phyloP scores from a whole-genome alignment of 2,888 invertebrate species.

The Bembecia ichneumoniformis region DNA sequence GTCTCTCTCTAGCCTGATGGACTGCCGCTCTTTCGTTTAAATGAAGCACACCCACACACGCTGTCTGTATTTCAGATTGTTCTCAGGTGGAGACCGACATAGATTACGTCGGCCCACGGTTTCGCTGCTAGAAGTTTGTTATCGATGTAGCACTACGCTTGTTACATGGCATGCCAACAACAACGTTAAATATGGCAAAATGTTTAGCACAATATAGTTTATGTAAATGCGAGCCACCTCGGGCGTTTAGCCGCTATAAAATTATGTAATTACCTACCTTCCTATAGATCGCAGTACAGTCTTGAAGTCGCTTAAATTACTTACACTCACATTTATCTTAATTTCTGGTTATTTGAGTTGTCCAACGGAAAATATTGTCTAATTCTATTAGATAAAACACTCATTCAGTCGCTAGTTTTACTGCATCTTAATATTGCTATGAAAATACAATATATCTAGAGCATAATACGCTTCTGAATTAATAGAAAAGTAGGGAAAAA shows the following conservation, averaged over 20 bases:
- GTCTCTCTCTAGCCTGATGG: constrained; percentile 56
- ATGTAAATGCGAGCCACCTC: neutral
- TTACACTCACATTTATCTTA: neutral
- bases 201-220: constrained; percentile 1
- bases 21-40: constrained; percentile 69
- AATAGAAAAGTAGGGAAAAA: too few species aligned
- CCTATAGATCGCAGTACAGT: neutral
- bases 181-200: constrained; percentile 8
- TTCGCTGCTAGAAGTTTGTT: constrained; percentile 28
- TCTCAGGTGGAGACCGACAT: constrained; percentile 57
- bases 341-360: neutral
- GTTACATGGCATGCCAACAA: neutral
- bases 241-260: neutral
- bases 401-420: too few species aligned
- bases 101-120: constrained; percentile 63
- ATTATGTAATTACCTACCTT: neutral
- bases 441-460: too few species aligned
- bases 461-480: too few species aligned
- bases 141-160: constrained; percentile 32
- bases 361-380: too few species aligned
- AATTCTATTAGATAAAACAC: too few species aligned
- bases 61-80: constrained; percentile 69
- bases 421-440: too few species aligned
- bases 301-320: neutral
- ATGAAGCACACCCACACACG: constrained; percentile 72